phyloP scores from a whole-genome alignment of 92 coral and sea anemone genomes.

The Porites rus region DNA sequence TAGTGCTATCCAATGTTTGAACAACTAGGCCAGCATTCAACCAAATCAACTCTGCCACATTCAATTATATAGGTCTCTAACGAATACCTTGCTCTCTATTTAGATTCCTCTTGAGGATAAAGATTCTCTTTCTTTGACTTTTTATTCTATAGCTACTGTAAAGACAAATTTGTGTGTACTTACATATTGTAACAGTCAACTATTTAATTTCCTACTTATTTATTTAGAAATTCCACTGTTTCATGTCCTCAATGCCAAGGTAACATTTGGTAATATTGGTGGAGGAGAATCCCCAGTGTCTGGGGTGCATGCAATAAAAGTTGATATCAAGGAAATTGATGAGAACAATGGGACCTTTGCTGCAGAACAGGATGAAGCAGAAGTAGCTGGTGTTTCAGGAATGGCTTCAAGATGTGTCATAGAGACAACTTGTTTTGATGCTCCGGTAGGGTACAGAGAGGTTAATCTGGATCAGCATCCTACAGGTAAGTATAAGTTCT shows the following conservation, averaged over 20 bases:
- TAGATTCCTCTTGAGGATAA: too few relatives aligned
- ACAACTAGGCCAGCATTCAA: too few relatives aligned
- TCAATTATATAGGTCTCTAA: too few relatives aligned
- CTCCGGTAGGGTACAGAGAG: conserved; percentile 87
- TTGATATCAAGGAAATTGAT: conserved; percentile 32
- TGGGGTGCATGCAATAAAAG: conserved; percentile 68
- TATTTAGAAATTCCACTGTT: conserved; percentile 95
- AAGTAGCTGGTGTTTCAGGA: conserved; percentile 9
- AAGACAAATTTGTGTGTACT: too few relatives aligned
- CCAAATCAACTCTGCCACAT: too few relatives aligned
- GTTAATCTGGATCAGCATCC: conserved; percentile 77
- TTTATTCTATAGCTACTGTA: too few relatives aligned
- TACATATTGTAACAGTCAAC: too few relatives aligned
- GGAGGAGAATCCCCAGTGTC: conserved; percentile 73
- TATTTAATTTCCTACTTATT: neutral
- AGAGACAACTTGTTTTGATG: conserved; percentile 81
- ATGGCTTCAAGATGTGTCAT: conserved; percentile 65
- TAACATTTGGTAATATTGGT: conserved; percentile 96
- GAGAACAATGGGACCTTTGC: conserved; percentile 31
- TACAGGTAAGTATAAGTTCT: conserved; percentile 61
- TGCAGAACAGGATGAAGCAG: conserved; percentile 5
- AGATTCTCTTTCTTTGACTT: too few relatives aligned
- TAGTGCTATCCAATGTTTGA: too few relatives aligned
- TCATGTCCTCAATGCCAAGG: conserved; percentile 95
- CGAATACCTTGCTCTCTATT: too few relatives aligned